A percentile compares a stretch with the other conserved stretches of the same genome.
phyloP scores from a whole-genome alignment of 2,888 invertebrate genomes.

The Suillia variegata region DNA sequence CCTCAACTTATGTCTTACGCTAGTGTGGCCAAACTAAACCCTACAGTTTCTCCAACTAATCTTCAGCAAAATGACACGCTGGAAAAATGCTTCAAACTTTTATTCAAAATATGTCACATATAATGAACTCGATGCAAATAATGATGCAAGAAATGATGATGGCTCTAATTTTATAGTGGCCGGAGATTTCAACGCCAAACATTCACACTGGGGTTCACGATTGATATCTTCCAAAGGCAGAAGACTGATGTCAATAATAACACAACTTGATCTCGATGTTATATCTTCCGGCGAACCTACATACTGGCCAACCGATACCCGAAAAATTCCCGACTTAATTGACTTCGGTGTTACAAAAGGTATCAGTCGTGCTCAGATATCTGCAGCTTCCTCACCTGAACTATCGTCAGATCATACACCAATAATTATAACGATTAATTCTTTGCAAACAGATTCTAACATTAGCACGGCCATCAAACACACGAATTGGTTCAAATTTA shows the following conservation, averaged over 20 bases:
- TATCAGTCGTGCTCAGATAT: background rate
- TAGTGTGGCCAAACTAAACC: too few relatives aligned
- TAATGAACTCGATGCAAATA: constrained; percentile 10
- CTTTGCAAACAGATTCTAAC: too few relatives aligned
- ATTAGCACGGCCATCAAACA: background rate
- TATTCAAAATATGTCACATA: constrained; percentile 18
- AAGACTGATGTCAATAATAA: constrained; percentile 17
- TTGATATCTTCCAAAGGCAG: constrained; percentile 19
- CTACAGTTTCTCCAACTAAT: too few relatives aligned
- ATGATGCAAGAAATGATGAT: constrained; percentile 11
- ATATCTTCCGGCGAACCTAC: constrained; percentile 24
- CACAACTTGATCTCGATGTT: constrained; percentile 14
- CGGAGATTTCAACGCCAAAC: constrained; percentile 27
- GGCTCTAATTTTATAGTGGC: constrained; percentile 2
- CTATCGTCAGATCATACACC: constrained; percentile 23
- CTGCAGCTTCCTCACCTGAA: too few relatives aligned
- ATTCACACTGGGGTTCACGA: constrained; percentile 26
- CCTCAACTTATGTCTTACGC: too few relatives aligned
- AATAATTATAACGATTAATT: constrained; percentile 19
- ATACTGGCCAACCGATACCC: constrained; percentile 22
- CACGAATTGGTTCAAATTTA: too few relatives aligned
- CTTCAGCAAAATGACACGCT: too few relatives aligned
- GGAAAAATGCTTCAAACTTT: constrained; percentile 22
- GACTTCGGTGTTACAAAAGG: constrained; percentile 18
- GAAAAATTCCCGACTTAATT: constrained; percentile 21